Conservation (phyloP, 2,113 vertebrate species). For the Pedionomus torquatus region DNA sequence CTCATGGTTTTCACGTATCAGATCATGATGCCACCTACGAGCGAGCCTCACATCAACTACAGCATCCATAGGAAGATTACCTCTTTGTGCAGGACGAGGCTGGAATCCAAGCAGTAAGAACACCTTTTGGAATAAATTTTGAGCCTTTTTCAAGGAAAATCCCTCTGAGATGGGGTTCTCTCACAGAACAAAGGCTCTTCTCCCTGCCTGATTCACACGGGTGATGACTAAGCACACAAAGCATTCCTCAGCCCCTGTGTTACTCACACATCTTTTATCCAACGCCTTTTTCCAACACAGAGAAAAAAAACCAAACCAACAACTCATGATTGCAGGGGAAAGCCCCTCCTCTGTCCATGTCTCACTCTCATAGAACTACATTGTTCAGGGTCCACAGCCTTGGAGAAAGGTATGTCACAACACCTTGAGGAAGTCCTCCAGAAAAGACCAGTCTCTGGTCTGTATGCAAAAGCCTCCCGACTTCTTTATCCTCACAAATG, state of each 20-base stretch:
- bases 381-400: background rate
- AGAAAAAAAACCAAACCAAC: fast-evolving
- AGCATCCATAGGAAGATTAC: background rate
- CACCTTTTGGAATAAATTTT: background rate
- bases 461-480: background rate
- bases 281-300: background rate
- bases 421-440: background rate
- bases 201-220: background rate
- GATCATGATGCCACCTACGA: background rate
- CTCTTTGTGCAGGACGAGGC: background rate
- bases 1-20: background rate
- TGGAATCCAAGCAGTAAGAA: background rate
- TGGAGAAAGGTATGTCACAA: background rate
- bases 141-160: background rate
- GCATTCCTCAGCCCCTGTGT: background rate
- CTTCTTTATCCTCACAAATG: background rate
- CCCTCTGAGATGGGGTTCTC: background rate
- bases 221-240: background rate
- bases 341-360: background rate
- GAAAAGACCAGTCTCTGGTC: background rate
- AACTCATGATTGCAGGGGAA: fast-evolving
- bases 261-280: background rate
- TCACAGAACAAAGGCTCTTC: background rate
- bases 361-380: background rate
- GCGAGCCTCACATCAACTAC: background rate